A percentile compares a stretch with the other conserved stretches of the same genome.
These are phyloP conservation scores for Picathartes gymnocephalus DNA, from an alignment of 2,113 vertebrate genomes.

Conservation along the genomic window DNA sequence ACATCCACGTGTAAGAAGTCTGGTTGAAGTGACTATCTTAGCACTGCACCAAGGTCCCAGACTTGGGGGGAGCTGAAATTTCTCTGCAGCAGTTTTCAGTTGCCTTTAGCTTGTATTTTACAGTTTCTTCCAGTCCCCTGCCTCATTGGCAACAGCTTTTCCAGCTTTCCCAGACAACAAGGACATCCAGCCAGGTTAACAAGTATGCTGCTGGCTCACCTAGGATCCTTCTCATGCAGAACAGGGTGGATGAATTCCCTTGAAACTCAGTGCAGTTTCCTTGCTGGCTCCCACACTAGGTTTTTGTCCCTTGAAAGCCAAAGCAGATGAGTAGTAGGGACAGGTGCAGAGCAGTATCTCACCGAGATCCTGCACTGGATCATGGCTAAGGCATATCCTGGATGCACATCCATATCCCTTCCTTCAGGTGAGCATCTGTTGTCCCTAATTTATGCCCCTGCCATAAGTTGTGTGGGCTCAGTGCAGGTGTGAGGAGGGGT, in stretches of 20 bases:
- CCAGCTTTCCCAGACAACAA: not conserved
- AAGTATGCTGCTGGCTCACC: not conserved
- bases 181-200: not conserved
- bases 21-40: not conserved
- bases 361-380: not conserved
- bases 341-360: not conserved
- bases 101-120: not conserved
- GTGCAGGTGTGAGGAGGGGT: not conserved
- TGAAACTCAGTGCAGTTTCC: not conserved
- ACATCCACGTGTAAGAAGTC: not conserved
- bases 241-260: not conserved
- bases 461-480: not conserved
- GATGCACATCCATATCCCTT: not conserved
- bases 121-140: not conserved
- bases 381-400: not conserved
- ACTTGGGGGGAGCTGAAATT: not conserved
- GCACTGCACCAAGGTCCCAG: not conserved
- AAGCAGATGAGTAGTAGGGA: not conserved
- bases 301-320: not conserved
- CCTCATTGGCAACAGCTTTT: not conserved
- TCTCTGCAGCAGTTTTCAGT: not conserved
- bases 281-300: not conserved
- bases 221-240: not conserved
- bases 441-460: not conserved
- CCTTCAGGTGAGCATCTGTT: not conserved